Evolutionary conservation across 2,888 invertebrate species (phyloP).

Genomic region (Spodoptera picta): DNA sequence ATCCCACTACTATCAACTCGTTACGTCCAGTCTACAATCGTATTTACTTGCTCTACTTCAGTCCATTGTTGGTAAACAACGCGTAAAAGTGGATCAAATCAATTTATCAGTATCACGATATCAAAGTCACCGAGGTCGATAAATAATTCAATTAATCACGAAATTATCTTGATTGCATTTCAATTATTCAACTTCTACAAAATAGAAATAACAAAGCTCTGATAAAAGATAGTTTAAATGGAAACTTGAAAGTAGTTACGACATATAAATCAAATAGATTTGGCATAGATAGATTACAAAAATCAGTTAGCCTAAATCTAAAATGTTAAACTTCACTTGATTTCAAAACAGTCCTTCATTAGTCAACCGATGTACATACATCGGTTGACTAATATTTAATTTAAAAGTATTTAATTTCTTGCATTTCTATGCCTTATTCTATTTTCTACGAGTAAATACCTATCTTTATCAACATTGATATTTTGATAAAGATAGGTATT

Average conservation of each 20-base stretch:
- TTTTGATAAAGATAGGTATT: conserved; percentile 29
- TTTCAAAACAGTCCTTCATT: conserved; percentile 29
- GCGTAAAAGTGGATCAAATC: conserved; percentile 29
- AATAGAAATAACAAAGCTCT: conserved; percentile 9
- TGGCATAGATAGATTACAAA: conserved; percentile 21
- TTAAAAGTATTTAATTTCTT: too few species aligned
- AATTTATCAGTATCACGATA: conserved; percentile 24
- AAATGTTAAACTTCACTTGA: conserved; percentile 14
- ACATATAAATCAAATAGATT: conserved; percentile 19
- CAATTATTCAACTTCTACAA: conserved; percentile 7
- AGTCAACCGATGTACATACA: conserved; percentile 25
- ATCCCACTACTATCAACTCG: too few species aligned
- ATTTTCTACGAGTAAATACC: too few species aligned
- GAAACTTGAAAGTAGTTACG: conserved; percentile 21
- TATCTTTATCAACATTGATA: too few species aligned
- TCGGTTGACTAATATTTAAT: too few species aligned
- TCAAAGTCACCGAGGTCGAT: conserved; percentile 19
- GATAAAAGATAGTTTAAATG: conserved; percentile 8
- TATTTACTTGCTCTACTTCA: conserved; percentile 20
- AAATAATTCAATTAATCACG: conserved; percentile 12
- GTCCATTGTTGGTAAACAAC: conserved; percentile 43
- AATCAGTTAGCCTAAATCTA: conserved; percentile 41
- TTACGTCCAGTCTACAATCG: conserved; percentile 7
- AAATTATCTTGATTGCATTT: conserved; percentile 11
- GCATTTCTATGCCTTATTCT: too few species aligned